Evolutionary conservation across 2,797 vertebrate species (phyloP), one percentile per base, ranked within the genome.

Genomic region (Myotis planiceps): DNA sequence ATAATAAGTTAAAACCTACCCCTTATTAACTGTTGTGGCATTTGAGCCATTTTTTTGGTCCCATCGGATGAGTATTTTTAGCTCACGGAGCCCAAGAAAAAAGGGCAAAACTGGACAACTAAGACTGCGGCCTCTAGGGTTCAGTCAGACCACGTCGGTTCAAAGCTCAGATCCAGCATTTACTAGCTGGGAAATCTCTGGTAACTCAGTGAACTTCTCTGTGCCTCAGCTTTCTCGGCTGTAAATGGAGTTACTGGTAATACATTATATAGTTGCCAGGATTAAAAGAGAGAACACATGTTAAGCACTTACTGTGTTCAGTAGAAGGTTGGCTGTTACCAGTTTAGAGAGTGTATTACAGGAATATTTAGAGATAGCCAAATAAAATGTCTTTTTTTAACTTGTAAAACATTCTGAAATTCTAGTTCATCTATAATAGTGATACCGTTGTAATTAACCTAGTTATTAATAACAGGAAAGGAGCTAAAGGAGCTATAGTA

Each of bases 41-140:
- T 37, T 27, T 71, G 53, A 93, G 63, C 34, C 21, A 5, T 53
- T 95, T 94, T 94, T 94, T 63, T 39, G 29, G 18, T 92, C 63
- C 92, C 72, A 74, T 65, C 29, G 10, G 49, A 34, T n/a, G 29
- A 55, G 37, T 84, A 19, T 53, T 87, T 83, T 39, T 45, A 87
- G 49, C 45, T 92, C 51, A 23, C 3, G 10, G 89, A 66, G 16
- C 21, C 23, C 63, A 18, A n/a, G 13, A 27, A n/a, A 18, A 27
- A 58, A 49, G 14, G 58, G 6, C 4, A 2, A 66, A 49, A 37
- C 4, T 21, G 21, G 21, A 21, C 9, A n/a, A 8, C 14, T 2
- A 15, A 21, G 2, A 80, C 13, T 32, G 0, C 0, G 21, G n/a
- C 34, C 18, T 25, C 9, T 49, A 25, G 0, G 34, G 1, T 65